Percentiles rank a stretch among this genome's conserved stretches.
phyloP scores from a whole-genome alignment of 2,113 vertebrate genomes.

The Potamarius usumacintae region DNA sequence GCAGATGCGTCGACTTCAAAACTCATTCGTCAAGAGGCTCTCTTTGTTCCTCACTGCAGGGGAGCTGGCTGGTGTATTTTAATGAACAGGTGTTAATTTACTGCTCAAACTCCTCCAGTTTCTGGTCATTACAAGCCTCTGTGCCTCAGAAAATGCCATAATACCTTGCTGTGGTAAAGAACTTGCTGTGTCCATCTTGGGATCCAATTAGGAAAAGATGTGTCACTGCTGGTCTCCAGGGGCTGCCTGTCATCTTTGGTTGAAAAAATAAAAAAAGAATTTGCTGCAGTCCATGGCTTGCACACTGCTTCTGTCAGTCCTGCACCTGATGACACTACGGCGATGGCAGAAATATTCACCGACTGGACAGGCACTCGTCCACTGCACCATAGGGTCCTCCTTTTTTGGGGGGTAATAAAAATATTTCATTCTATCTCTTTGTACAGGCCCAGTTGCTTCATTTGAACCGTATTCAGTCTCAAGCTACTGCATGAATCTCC shows the following conservation, averaged over 20 bases:
- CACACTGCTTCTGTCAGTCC: conserved; percentile 1
- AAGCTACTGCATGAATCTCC: not conserved
- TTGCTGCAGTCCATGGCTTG: conserved; percentile 2
- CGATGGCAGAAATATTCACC: conserved; percentile 28
- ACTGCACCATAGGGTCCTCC: not conserved
- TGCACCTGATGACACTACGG: conserved; percentile 15
- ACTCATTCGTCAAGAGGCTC: not conserved
- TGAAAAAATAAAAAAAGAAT: conserved; percentile 13
- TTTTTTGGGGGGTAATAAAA: not conserved
- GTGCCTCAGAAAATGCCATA: conserved; percentile 32
- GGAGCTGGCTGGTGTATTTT: conserved; percentile 20
- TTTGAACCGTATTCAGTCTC: not conserved
- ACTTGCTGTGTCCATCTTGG: conserved; percentile 43
- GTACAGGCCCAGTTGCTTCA: not conserved
- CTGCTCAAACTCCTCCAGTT: not conserved
- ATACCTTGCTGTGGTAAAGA: conserved; percentile 15
- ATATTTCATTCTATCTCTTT: not conserved
- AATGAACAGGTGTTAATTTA: conserved; percentile 42
- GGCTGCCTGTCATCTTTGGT: conserved; percentile 39
- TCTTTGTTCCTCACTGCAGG: conserved; percentile 6
- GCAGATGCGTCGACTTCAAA: not conserved
- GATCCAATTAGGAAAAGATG: conserved; percentile 50
- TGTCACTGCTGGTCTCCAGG: conserved; percentile 40
- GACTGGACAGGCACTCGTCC: not conserved
- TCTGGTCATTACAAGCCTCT: conserved; percentile 16